Percentiles rank a stretch among this genome's conserved stretches.
Evolutionary conservation across 2,888 invertebrate species (phyloP).

Genomic region (Melinaea menophilus): DNA sequence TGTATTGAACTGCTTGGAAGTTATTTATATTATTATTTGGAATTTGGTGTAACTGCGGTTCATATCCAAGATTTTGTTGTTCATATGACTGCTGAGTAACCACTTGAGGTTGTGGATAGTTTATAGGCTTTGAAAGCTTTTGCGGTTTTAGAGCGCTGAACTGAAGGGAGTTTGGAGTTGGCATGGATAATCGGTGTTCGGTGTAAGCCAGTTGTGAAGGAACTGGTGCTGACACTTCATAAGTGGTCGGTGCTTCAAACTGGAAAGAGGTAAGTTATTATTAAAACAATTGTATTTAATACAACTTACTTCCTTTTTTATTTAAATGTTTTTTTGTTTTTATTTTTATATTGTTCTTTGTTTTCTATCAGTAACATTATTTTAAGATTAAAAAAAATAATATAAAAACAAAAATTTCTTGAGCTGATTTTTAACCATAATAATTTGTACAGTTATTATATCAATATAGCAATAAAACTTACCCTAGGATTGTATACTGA

Average conservation of each 20-base stretch:
- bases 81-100: constrained; percentile 28
- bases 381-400: too few species aligned
- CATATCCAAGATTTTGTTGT: constrained; percentile 16
- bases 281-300: constrained; percentile 2
- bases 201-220: constrained; percentile 59
- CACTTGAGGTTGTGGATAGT: constrained; percentile 26
- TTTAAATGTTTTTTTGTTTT: too few species aligned
- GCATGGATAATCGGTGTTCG: constrained; percentile 50
- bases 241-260: constrained; percentile 52
- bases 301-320: not conserved
- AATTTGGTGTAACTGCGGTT: constrained; percentile 17
- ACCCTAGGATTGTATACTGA: constrained; percentile 61
- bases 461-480: constrained; percentile 30
- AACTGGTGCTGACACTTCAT: constrained; percentile 58
- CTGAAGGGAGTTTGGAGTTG: constrained; percentile 38
- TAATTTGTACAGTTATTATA: too few species aligned
- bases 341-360: too few species aligned
- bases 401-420: too few species aligned
- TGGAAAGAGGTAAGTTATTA: constrained; percentile 36
- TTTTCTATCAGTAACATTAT: too few species aligned
- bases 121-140: constrained; percentile 29
- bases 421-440: too few species aligned
- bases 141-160: constrained; percentile 34
- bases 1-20: constrained; percentile 27
- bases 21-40: constrained; percentile 22